Evolutionary conservation across 30 jellyfish, hydroid and myxozoan species (phyloP).

Genomic region (Hydractinia echinata): DNA sequence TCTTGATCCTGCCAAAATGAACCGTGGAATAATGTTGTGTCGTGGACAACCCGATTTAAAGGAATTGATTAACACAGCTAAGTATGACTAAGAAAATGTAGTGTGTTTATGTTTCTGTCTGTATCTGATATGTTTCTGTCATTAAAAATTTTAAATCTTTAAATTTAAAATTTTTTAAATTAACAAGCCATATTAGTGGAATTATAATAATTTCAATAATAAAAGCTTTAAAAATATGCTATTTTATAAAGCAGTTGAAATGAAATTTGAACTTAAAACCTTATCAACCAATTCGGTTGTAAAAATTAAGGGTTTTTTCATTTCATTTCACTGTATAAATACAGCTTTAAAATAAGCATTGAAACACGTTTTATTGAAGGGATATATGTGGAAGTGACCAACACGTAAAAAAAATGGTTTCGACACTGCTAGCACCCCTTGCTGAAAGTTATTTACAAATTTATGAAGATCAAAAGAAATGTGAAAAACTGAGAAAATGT

Average conservation of each 20-base stretch:
- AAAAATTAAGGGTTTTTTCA: no score
- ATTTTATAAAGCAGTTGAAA: no score
- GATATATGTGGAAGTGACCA: slow-evolving; percentile 45
- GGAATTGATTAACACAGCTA: slow-evolving; percentile 60
- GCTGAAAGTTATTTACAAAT: slow-evolving; percentile 40
- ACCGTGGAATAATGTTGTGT: slow-evolving; percentile 56
- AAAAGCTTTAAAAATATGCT: no score
- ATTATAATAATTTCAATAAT: no score
- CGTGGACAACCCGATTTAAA: slow-evolving; percentile 58
- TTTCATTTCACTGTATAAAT: no score
- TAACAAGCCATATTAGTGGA: no score
- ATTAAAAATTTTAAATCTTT: no score
- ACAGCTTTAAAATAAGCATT: no score
- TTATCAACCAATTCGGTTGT: no score
- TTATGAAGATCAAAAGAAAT: slow-evolving; percentile 38
- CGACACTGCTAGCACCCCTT: slow-evolving; percentile 10
- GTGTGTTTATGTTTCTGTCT: background rate
- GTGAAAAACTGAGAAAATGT: slow-evolving; percentile 33
- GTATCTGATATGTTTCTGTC: no score
- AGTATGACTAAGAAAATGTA: slow-evolving; percentile 29
- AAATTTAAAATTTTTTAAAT: no score
- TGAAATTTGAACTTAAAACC: no score
- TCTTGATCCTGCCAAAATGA: slow-evolving; percentile 74
- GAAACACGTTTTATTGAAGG: slow-evolving; percentile 23
- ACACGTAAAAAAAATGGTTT: slow-evolving; percentile 8